Base-by-base conservation (phyloP, 2,797 vertebrate species). In the Zalophus californianus region DNA sequence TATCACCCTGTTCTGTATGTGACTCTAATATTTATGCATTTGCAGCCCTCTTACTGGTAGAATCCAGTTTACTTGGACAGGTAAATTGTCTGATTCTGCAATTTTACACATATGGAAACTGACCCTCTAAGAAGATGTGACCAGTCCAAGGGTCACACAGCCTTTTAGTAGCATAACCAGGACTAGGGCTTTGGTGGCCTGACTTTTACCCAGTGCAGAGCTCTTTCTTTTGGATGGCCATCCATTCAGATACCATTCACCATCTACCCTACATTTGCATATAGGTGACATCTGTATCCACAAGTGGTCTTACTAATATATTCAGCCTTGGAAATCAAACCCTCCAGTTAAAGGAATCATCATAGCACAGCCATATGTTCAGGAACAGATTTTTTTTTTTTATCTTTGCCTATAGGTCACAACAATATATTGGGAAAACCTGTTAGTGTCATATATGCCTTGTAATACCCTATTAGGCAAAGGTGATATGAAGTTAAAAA, bases 271-370 rank as follows among this genome's bases (percentile, higher is more conserved):
- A 10, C 5, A 25, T 94, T 79, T 92, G 32, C 23, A 15, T 38
- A 8, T 23, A 64, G 21, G 44, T 87, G 35, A 90, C 29, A 68
- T 84, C 52, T 73, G 2, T 48, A 38, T 27, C 44, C 44, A 87
- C 68, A 72, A 54, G 32, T 50, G 10, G 5, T 68, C 35, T 90
- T 94, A 50, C 23, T 91, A 35, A 52, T 80, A 80, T 75, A 94
- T 97, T 87, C 7, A 70, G 18, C n/a, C 27, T 79, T 96, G 29
- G 15, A 90, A 96, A 80, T 84, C 7, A 92, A 96, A 73, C 79
- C 38, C 5, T 90, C 6, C 13, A 73, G 15, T 4, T 91, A 96
- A 91, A 82, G n/a, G 38, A 77, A 64, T 54, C 38, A 23, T 72
- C 41, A 83, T 50, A 80, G 29, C n/a, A 77, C 21, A 66, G 56